phyloP scores from a whole-genome alignment of 2,797 vertebrate species.

The Coranthus polyacanthus region DNA sequence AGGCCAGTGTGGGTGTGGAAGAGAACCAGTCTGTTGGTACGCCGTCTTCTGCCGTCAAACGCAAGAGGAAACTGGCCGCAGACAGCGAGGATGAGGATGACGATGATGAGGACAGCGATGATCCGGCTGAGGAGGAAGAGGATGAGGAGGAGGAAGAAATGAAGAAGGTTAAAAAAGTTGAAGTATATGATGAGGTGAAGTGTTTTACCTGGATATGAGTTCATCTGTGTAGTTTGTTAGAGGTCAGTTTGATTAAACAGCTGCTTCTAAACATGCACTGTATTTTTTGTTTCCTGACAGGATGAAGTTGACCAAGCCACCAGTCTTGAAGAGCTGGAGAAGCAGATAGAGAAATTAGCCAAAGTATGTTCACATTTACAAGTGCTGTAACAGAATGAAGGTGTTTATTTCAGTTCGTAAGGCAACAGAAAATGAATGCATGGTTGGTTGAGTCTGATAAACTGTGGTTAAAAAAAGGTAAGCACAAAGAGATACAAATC shows the following conservation, averaged over 20 bases:
- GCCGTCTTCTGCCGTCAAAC: conserved; percentile 88
- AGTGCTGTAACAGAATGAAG: conserved; percentile 18
- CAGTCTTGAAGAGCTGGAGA: conserved; percentile 97
- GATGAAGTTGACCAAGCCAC: conserved; percentile 96
- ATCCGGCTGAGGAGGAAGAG: conserved; percentile 94
- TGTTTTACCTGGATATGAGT: background rate
- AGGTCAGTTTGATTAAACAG: background rate
- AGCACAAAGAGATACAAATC: conserved; percentile 18
- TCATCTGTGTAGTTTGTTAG: background rate
- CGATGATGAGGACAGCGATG: conserved; percentile 95
- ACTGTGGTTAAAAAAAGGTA: conserved; percentile 13
- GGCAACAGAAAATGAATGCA: conserved; percentile 29
- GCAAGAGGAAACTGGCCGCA: conserved; percentile 89
- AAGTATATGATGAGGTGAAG: conserved; percentile 92
- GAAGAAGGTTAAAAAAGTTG: conserved; percentile 94
- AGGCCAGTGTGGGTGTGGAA: conserved; percentile 87
- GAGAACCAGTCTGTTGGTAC: conserved; percentile 90
- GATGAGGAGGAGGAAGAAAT: conserved; percentile 96
- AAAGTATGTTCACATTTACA: conserved; percentile 86
- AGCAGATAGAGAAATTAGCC: conserved; percentile 97
- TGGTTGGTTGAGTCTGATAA: conserved; percentile 32
- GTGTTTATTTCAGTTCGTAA: conserved; percentile 15
- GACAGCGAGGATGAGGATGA: conserved; percentile 96
- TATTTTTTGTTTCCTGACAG: conserved; percentile 73
- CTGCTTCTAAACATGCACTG: conserved; percentile 15